Evolutionary conservation across 2,888 invertebrate genomes (phyloP).

Genomic region (Ophion ventricosus): DNA sequence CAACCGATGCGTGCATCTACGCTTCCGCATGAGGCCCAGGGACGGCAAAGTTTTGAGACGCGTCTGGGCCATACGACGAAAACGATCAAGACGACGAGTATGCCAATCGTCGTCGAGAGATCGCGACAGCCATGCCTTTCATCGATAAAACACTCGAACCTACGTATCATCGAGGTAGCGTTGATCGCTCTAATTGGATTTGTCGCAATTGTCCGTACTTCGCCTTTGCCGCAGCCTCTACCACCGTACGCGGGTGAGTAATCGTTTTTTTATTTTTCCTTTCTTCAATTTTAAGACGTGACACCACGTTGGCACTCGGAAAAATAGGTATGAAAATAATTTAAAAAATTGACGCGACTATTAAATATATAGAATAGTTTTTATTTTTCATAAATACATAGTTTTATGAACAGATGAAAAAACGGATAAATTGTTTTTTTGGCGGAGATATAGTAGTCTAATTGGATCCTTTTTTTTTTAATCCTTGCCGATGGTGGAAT

Average conservation of each 20-base stretch:
- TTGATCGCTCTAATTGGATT: conserved; percentile 43
- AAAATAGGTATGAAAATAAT: too few species aligned
- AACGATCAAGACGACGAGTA: conserved; percentile 68
- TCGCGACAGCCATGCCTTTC: conserved; percentile 50
- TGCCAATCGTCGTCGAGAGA: conserved; percentile 40
- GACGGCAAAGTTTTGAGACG: conserved; percentile 41
- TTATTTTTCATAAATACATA: too few species aligned
- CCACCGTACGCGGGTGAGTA: conserved; percentile 62
- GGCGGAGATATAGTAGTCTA: too few species aligned
- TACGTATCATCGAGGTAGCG: conserved; percentile 34
- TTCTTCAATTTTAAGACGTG: too few species aligned
- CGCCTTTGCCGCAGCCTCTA: conserved; percentile 58
- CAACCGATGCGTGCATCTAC: conserved; percentile 75
- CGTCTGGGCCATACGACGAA: conserved; percentile 70
- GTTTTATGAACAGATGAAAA: too few species aligned
- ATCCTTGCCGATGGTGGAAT: too few species aligned
- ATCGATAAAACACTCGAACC: conserved; percentile 21
- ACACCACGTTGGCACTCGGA: too few species aligned
- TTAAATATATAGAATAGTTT: too few species aligned
- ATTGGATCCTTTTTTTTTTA: too few species aligned
- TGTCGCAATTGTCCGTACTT: conserved; percentile 45
- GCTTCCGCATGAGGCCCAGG: conserved; percentile 71
- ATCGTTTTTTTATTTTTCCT: background rate
- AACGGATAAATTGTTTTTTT: too few species aligned
- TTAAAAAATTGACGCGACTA: too few species aligned